phyloP scores from a whole-genome alignment of 2,113 vertebrate genomes.

The Columbina picui region DNA sequence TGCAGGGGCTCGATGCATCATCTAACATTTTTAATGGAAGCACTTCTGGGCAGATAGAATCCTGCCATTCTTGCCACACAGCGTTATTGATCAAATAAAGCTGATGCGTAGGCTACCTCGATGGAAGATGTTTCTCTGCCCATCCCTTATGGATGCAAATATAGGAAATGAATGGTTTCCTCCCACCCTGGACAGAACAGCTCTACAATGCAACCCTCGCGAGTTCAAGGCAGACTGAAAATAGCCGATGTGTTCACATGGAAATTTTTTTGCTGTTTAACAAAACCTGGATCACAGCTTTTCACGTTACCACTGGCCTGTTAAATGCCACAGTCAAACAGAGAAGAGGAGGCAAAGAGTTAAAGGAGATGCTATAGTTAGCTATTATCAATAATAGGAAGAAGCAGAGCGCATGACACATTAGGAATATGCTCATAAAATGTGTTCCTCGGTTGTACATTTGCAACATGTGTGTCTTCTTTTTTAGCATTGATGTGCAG shows the following conservation, averaged over 20 bases:
- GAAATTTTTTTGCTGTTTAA: background rate
- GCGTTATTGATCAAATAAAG: background rate
- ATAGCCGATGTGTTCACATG: background rate
- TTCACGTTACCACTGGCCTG: background rate
- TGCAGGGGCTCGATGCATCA: accelerated
- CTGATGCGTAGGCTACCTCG: background rate
- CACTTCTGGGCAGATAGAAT: background rate
- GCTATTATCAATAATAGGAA: background rate
- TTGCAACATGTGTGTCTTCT: conserved; percentile 23
- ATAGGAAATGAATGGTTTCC: background rate
- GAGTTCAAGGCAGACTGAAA: background rate
- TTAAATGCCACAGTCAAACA: background rate
- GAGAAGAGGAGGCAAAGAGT: background rate
- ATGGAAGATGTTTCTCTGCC: background rate
- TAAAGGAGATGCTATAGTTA: background rate
- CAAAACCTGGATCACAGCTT: background rate
- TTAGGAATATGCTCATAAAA: background rate
- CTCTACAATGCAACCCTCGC: background rate
- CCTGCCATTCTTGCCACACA: background rate
- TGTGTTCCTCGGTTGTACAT: background rate
- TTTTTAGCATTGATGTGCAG: conserved; percentile 45
- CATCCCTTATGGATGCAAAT: background rate
- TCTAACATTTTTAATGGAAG: background rate
- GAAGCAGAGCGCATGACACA: background rate
- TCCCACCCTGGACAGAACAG: background rate